Base-by-base conservation (phyloP, 53 echinoderm and acorn worm species). In the Apostichopus leukothele region DNA sequence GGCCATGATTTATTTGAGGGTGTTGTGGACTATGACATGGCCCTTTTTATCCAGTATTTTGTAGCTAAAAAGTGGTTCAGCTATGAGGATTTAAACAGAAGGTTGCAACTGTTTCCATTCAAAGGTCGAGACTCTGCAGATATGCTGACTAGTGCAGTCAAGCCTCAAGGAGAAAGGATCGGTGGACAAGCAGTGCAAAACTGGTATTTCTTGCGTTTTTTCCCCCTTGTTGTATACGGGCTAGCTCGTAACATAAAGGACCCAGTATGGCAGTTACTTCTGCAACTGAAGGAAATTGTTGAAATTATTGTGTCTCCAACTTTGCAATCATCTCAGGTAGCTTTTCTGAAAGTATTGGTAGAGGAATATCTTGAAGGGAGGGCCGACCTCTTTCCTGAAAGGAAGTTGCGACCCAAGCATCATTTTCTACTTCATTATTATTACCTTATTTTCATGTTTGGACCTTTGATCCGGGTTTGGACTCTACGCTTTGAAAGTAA, bases 1-100 rank as follows among this genome's bases (percentile, higher is more conserved):
- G 91, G 90, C 13, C 94, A 94, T 84, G 94, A 92, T 83, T 39
- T 94, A 86, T 94, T 88, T 39, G 94, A 94, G 81, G 92, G 92
- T 26, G 85, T 92, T 54, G 91, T 94, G 10, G 90, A 94, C 4
- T 84, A 84, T 88, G 94, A 92, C 75, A 68, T 94, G 79, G 94
- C 91, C 7, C 57, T 94, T 22, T 90, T 87, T 71, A 89, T 94
- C n/a, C 25, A 88, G 50, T 83, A 94, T 55, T 92, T 94, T 90
- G 90, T 93, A 89, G 77, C 83, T 21, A 53, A 79, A 4, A 74
- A 39, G 14, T 94, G 90, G 92, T 94, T 94, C 76, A 90, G 91
- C 7, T 67, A 90, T 88, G 88, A 92, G 5, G 16, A 73, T 11
- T 76, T 94, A 60, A 94, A 94, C 78, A 53, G 83, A 50, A 5